These are phyloP conservation scores for Aythya baeri DNA, from an alignment of 2,113 vertebrate species.

Conservation along the genomic window DNA sequence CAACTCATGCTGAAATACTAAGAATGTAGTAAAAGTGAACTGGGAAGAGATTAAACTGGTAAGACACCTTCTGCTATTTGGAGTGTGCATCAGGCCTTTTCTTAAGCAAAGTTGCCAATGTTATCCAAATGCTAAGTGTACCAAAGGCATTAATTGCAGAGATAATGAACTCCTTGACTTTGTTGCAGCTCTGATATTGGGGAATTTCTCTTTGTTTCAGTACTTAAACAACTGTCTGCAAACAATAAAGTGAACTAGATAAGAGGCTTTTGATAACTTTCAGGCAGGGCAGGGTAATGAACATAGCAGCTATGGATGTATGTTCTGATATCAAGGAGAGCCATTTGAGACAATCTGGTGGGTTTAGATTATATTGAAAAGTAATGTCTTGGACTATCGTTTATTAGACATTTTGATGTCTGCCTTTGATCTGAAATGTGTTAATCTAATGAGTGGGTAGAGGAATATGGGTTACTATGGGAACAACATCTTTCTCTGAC, in stretches of 20 bases:
- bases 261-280: background rate
- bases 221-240: background rate
- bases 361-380: background rate
- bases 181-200: background rate
- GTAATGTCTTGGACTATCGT: background rate
- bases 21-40: background rate
- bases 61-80: background rate
- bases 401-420: slow-evolving; percentile 30
- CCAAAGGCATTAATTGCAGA: accelerated
- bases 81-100: background rate
- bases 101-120: background rate
- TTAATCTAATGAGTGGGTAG: slow-evolving; percentile 49
- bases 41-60: background rate
- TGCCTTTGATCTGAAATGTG: slow-evolving; percentile 43
- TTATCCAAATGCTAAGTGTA: background rate
- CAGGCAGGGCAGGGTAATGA: background rate
- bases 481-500: background rate
- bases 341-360: background rate
- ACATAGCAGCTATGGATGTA: background rate
- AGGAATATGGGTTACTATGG: slow-evolving; percentile 58
- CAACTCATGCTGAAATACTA: background rate
- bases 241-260: background rate
- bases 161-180: background rate
- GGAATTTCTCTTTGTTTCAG: background rate
- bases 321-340: background rate